Percentiles rank a stretch among this genome's conserved stretches.
Evolutionary conservation across 2,888 invertebrate genomes (phyloP).

Genomic region (Pediacus dermestoides): DNA sequence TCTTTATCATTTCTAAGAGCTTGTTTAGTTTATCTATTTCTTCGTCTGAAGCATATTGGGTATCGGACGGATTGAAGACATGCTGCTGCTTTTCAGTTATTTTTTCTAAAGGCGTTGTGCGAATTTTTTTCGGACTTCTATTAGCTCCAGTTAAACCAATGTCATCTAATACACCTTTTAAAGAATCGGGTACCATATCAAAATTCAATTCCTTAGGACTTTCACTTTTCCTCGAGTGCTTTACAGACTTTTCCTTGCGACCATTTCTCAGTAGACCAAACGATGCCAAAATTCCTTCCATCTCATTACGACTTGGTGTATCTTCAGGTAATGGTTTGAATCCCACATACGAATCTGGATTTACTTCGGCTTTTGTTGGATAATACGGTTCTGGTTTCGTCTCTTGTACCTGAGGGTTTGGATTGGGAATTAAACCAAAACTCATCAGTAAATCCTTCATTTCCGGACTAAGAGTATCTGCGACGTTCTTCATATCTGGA

Average conservation of each 20-base stretch:
- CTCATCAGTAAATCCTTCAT: slow-evolving; percentile 50
- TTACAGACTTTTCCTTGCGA: slow-evolving; percentile 27
- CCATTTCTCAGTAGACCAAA: slow-evolving; percentile 43
- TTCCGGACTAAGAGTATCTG: slow-evolving; percentile 45
- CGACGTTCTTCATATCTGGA: slow-evolving; percentile 44
- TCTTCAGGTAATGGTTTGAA: slow-evolving; percentile 49
- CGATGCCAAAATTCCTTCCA: slow-evolving; percentile 43
- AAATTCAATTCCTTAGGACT: slow-evolving; percentile 29
- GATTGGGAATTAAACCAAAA: slow-evolving; percentile 48
- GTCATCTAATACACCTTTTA: slow-evolving; percentile 41
- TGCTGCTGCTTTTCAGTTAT: slow-evolving; percentile 27
- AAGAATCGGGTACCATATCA: slow-evolving; percentile 44
- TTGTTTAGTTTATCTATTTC: slow-evolving; percentile 53
- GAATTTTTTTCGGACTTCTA: slow-evolving; percentile 20
- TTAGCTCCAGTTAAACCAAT: slow-evolving; percentile 41
- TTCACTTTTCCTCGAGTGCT: slow-evolving; percentile 7
- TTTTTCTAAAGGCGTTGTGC: slow-evolving; percentile 9
- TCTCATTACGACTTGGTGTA: slow-evolving; percentile 38
- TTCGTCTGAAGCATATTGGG: slow-evolving; percentile 47
- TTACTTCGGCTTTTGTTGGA: slow-evolving; percentile 38
- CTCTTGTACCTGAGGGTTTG: too few species aligned
- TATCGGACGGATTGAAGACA: slow-evolving; percentile 42
- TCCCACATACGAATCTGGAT: slow-evolving; percentile 42
- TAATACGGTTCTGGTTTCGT: slow-evolving; percentile 24
- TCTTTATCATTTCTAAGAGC: slow-evolving; percentile 51